Conservation (phyloP, 2,113 vertebrate species). For the Chaetura pelagica region DNA sequence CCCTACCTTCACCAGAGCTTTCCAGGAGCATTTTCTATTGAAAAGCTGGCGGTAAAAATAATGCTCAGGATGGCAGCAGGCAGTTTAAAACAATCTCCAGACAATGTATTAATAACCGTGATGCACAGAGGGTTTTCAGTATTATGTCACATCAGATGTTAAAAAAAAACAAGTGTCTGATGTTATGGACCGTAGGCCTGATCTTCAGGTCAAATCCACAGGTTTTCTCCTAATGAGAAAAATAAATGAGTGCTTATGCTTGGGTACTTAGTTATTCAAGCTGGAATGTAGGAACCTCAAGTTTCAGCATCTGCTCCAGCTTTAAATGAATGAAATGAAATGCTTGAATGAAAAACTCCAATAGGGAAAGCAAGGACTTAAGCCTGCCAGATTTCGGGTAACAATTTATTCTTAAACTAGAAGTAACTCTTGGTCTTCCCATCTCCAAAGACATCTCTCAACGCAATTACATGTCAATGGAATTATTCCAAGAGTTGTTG, state of each 20-base stretch:
- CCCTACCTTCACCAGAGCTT: neutral
- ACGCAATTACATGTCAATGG: neutral
- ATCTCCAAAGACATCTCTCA: neutral
- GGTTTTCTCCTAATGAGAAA: neutral
- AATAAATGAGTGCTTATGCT: neutral
- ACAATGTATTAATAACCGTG: neutral
- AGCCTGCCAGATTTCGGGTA: neutral
- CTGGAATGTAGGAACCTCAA: neutral
- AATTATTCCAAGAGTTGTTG: neutral
- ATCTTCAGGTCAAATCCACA: neutral
- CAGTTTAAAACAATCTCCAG: neutral
- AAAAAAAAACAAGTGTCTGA: neutral
- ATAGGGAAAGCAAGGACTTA: neutral
- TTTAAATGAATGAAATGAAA: neutral
- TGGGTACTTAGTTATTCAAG: neutral
- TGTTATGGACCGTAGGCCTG: neutral
- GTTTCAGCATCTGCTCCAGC: neutral
- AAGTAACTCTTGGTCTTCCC: neutral
- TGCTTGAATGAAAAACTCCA: neutral
- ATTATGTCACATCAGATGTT: neutral
- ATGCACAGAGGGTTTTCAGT: neutral
- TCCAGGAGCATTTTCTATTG: neutral
- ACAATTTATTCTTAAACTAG: neutral
- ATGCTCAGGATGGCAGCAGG: neutral
- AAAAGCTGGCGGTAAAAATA: neutral